Base-by-base conservation (phyloP, 2,113 vertebrate species). In the Morone chrysops region DNA sequence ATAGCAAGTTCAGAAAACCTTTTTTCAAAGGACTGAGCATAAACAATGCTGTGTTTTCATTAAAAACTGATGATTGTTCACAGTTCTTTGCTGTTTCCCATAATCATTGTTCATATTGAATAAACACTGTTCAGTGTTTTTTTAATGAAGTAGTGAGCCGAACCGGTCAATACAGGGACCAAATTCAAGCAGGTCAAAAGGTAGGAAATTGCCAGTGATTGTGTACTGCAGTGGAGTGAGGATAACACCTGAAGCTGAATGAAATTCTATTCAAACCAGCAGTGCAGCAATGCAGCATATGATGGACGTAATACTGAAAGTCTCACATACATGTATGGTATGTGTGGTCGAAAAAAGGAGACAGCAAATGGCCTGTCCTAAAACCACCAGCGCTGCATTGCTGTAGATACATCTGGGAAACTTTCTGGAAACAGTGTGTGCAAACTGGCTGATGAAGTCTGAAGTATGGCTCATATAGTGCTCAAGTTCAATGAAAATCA, bases 401-500 rank as follows among this genome's bases (percentile, higher is more conserved):
- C 22, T 40, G 16, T 22, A 20, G 16, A 25, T 20, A 12, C 5
- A 1, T 36, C 13, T 11, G 18, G 45, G 45, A 51, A 61, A 60
- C 57, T 60, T 47, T 45, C 31, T 31, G 2, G 20, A 5, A 40
- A 53, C 51, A 41, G 13, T 14, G 5, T 69, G 25, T 12, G 1
- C 2, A 67, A 48, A 51, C 48, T 51, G 16, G 17, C 4, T 17
- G 14, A 36, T 18, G 22, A 20, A 2, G 9, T n/a, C 4, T 69
- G 14, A 31, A 20, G 8, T 22, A 53, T 20, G 20, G 13, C 5
- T 40, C 18, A 38, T 70, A 57, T 38, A 12, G 6, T 0, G 25
- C 56, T 61, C 38, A 48, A 61, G 51, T 63, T 76, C 59, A 38
- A 53, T 5, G 9, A 59, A n/a, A 59, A 56, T 70, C 17, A 14